phyloP scores from a whole-genome alignment of 2,113 vertebrate genomes.

The Dunckerocampus dactyliophorus region DNA sequence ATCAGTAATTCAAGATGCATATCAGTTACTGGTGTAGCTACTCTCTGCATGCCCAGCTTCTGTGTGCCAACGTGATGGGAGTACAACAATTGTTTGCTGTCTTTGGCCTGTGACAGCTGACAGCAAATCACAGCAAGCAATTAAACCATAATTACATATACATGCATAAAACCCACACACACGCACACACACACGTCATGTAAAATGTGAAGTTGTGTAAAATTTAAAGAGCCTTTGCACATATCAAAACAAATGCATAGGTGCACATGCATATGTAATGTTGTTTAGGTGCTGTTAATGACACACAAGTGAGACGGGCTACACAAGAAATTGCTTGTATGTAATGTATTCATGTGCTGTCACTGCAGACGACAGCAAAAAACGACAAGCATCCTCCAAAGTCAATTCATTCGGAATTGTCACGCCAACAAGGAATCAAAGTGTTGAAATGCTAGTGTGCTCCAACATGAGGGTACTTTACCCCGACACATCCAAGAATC shows the following conservation, averaged over 20 bases:
- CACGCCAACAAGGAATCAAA: constrained; percentile 55
- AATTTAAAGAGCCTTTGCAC: constrained; percentile 39
- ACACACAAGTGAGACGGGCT: constrained; percentile 24
- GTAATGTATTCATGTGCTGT: constrained; percentile 61
- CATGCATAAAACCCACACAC: constrained; percentile 41
- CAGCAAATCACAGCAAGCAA: constrained; percentile 76
- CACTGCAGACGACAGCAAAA: constrained; percentile 49
- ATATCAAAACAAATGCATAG: constrained; percentile 18
- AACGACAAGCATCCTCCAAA: constrained; percentile 57
- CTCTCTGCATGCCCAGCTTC: constrained; percentile 67
- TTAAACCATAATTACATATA: constrained; percentile 75
- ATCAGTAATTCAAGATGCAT: constrained; percentile 76
- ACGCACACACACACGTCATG: constrained; percentile 38
- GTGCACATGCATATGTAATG: neutral
- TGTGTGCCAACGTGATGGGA: constrained; percentile 69
- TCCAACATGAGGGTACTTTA: constrained; percentile 46
- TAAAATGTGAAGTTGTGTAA: constrained; percentile 39
- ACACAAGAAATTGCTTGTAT: constrained; percentile 29
- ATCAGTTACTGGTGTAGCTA: constrained; percentile 71
- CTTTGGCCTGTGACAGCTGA: constrained; percentile 78
- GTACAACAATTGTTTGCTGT: constrained; percentile 74
- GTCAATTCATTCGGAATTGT: constrained; percentile 64
- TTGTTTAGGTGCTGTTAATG: constrained; percentile 19
- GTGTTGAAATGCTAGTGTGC: constrained; percentile 38
- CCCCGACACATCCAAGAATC: neutral